Evolutionary conservation across 2,888 invertebrate species (phyloP).

Genomic region (Dinocampus coccinellae): DNA sequence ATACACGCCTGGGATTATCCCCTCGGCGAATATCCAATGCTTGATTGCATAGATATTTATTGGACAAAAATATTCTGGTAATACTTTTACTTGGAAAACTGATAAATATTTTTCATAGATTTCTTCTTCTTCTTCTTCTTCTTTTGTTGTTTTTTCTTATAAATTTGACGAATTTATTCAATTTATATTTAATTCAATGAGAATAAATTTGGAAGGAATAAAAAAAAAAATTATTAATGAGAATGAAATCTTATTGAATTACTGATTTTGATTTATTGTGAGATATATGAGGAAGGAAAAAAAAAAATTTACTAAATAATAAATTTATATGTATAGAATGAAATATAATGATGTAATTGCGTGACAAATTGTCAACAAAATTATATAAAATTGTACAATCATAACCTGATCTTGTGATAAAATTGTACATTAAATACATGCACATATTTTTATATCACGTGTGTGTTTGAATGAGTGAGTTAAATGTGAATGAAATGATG

Average conservation of each 20-base stretch:
- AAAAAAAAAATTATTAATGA: too few species aligned
- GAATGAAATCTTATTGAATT: too few species aligned
- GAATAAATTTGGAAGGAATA: too few species aligned
- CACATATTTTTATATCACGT: not conserved
- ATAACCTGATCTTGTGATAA: conserved; percentile 29
- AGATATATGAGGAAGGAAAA: too few species aligned
- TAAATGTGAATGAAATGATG: too few species aligned
- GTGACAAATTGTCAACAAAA: conserved; percentile 29
- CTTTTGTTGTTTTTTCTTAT: not conserved
- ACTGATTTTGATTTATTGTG: too few species aligned
- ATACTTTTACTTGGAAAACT: not conserved
- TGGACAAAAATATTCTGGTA: conserved; percentile 17
- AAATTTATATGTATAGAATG: too few species aligned
- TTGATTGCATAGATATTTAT: conserved; percentile 40
- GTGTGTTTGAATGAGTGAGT: too few species aligned
- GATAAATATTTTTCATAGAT: conserved; percentile 9
- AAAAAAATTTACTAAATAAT: too few species aligned
- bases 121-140: not conserved
- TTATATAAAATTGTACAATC: conserved; percentile 20
- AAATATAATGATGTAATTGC: conserved; percentile 21
- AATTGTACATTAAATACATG: conserved; percentile 1
- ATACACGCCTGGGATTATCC: conserved; percentile 35
- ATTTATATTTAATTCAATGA: too few species aligned
- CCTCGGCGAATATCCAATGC: conserved; percentile 36
- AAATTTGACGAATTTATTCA: too few species aligned